Evolutionary conservation across 2,113 vertebrate species (phyloP).

Genomic region (Gnathonemus echidnorhynchus): DNA sequence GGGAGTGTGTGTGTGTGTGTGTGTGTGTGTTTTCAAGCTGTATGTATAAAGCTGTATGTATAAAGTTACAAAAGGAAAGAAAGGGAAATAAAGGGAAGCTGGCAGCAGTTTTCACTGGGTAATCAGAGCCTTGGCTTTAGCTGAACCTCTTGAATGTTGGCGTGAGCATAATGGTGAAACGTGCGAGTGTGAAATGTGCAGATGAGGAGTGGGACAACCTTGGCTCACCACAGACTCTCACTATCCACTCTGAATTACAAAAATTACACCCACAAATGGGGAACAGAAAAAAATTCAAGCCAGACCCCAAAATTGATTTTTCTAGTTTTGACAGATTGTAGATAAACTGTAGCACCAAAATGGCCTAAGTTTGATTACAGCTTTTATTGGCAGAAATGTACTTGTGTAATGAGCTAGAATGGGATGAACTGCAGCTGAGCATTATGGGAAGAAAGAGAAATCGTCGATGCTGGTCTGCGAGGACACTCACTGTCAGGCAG

Average conservation of each 20-base stretch:
- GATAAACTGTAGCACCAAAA: neutral
- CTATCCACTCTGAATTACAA: neutral
- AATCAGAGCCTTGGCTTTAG: neutral
- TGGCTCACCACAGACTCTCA: neutral
- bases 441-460: neutral
- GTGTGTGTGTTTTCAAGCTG: neutral
- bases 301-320: neutral
- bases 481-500: slow-evolving; percentile 61
- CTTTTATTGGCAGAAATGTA: neutral
- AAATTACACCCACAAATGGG: neutral
- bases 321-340: neutral
- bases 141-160: neutral
- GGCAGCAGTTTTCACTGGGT: neutral
- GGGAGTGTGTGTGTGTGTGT: neutral
- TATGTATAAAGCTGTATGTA: neutral
- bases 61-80: neutral
- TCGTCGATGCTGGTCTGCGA: too few species aligned
- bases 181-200: neutral
- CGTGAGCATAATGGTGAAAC: neutral
- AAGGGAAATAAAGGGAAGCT: neutral
- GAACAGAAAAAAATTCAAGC: neutral
- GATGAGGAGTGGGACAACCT: neutral
- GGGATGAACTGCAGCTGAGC: neutral
- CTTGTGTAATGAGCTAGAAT: neutral
- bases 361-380: neutral